Conservation (phyloP, 2,797 vertebrate species). For the Tenualosa ilisha region DNA sequence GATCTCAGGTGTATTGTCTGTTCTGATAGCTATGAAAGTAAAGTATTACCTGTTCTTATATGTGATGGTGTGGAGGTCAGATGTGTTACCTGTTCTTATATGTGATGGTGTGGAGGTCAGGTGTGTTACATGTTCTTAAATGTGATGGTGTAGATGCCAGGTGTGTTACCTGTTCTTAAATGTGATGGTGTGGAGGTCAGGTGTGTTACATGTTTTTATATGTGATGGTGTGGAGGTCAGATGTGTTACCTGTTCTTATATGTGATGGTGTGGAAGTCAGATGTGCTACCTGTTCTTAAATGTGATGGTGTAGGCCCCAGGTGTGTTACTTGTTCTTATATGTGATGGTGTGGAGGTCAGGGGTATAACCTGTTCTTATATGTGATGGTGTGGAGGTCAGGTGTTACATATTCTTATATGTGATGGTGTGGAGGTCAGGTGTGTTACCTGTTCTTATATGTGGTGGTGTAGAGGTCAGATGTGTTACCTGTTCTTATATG, state of each 20-base stretch:
- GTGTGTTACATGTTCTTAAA: no score
- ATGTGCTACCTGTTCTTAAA: neutral
- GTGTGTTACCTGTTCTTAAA: neutral
- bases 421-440: neutral
- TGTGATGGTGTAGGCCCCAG: neutral
- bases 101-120: neutral
- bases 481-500: neutral
- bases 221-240: neutral
- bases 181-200: neutral
- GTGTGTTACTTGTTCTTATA: no score
- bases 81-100: constrained; percentile 25
- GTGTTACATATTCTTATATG: neutral
- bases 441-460: neutral
- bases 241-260: neutral
- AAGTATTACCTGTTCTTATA: neutral
- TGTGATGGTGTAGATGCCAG: neutral
- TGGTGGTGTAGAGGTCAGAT: neutral
- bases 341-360: neutral
- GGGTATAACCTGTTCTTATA: neutral
- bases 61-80: neutral
- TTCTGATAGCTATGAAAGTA: neutral
- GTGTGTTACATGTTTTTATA: constrained; percentile 29
- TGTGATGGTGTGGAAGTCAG: neutral
- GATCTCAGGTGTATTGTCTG: constrained; percentile 23
- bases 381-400: neutral